Conservation (phyloP, 2,888 invertebrate species). For the Bombylius major region DNA sequence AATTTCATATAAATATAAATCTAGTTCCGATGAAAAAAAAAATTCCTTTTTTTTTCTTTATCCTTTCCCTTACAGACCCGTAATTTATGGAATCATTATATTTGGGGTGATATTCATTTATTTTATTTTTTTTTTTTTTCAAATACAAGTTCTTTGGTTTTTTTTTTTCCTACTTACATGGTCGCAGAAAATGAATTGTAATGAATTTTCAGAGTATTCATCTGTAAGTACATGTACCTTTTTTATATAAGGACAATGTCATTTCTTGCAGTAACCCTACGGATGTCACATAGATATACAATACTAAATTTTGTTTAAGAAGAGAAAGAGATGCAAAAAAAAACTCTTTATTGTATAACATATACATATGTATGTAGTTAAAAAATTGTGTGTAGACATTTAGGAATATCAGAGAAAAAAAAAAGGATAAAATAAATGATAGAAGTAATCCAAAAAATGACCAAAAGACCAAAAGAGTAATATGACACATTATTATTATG, state of each 20-base stretch:
- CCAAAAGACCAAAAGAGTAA: too few species aligned
- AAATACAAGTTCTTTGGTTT: too few species aligned
- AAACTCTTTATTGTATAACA: background rate
- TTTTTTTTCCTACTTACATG: too few species aligned
- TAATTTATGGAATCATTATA: conserved; percentile 8
- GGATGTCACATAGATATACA: conserved; percentile 3
- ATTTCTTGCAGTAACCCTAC: conserved; percentile 4
- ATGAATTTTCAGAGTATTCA: too few species aligned
- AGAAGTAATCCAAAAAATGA: background rate
- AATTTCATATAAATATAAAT: background rate
- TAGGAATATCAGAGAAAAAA: background rate
- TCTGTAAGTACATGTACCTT: background rate
- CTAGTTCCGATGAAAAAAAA: background rate
- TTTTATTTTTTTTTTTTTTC: conserved; percentile 2
- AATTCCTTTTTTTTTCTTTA: background rate
- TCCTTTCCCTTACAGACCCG: conserved; percentile 3
- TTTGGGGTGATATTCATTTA: conserved; percentile 1
- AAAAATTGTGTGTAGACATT: background rate
- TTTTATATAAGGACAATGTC: conserved; percentile 5
- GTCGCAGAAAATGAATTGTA: too few species aligned
- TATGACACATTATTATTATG: too few species aligned
- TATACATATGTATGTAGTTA: background rate
- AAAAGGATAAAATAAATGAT: conserved; percentile 6
- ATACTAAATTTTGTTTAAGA: background rate
- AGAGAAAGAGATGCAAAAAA: background rate